These are phyloP conservation scores for Trichogramma evanescens DNA, from an alignment of 2,888 invertebrate species.

Conservation along the genomic window DNA sequence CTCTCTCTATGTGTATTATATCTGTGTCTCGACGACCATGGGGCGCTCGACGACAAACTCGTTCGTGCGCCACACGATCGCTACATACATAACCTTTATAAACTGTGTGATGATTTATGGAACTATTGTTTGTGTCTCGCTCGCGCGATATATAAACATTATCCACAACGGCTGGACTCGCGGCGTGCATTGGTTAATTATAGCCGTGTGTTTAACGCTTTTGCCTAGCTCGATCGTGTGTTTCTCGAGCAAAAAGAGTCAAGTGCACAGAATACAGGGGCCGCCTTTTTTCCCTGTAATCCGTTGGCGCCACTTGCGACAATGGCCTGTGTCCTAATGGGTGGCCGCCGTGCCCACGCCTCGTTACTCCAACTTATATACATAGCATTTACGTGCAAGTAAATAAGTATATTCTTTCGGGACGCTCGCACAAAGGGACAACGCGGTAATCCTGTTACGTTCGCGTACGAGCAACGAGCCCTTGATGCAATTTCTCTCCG, in stretches of 20 bases:
- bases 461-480: constrained; percentile 21
- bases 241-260: neutral
- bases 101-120: constrained; percentile 16
- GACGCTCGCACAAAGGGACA: no score
- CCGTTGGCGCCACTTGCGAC: neutral
- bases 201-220: constrained; percentile 15
- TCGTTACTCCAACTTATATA: no score
- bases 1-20: no score
- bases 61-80: neutral
- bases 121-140: constrained; percentile 13
- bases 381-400: no score
- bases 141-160: neutral
- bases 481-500: constrained; percentile 33
- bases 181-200: neutral
- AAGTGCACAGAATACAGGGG: constrained; percentile 2
- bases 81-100: neutral
- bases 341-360: no score
- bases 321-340: neutral
- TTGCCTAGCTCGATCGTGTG: neutral
- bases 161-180: constrained; percentile 4
- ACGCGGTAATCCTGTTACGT: constrained; percentile 35
- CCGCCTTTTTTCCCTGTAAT: no score
- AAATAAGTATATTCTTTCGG: no score
- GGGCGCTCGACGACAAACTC: neutral
- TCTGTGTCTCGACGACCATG: constrained; percentile 1